Percentiles rank a stretch among this genome's conserved stretches.
Evolutionary conservation across 2,113 vertebrate genomes (phyloP).

Genomic region (Prunella fulvescens): DNA sequence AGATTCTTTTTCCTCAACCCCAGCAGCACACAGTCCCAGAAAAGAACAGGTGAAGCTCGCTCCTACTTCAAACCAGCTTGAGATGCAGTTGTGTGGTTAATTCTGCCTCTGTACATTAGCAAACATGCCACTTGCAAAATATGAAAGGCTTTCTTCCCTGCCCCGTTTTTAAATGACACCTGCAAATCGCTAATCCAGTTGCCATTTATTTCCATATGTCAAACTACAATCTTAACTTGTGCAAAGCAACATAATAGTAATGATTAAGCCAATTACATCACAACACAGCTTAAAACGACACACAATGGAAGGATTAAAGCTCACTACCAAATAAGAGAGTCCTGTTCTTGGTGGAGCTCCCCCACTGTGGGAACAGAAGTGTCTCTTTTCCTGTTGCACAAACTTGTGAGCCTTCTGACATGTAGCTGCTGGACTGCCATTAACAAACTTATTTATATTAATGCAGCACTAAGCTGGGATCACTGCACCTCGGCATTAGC

Average conservation of each 20-base stretch:
- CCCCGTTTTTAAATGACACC: constrained; percentile 40
- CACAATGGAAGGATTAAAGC: constrained; percentile 67
- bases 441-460: constrained; percentile 13
- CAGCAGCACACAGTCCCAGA: background rate
- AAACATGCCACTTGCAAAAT: background rate
- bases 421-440: background rate
- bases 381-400: constrained; percentile 43
- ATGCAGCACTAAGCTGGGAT: background rate
- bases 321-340: constrained; percentile 55
- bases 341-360: constrained; percentile 46
- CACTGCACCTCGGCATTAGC: background rate
- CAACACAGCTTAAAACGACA: constrained; percentile 57
- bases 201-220: constrained; percentile 56
- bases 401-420: constrained; percentile 41
- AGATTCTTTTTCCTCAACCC: background rate
- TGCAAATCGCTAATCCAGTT: constrained; percentile 54
- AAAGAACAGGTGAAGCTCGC: background rate
- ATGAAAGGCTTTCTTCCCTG: constrained; percentile 36
- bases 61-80: background rate
- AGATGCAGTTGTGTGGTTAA: background rate
- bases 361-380: constrained; percentile 61
- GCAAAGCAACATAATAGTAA: constrained; percentile 58
- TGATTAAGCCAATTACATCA: constrained; percentile 66
- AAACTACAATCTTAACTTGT: constrained; percentile 62
- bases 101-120: background rate